A percentile compares a stretch with the other conserved stretches of the same genome.
These are phyloP conservation scores for Danio albolineatus DNA, from an alignment of 2,797 vertebrate genomes.

Conservation along the genomic window DNA sequence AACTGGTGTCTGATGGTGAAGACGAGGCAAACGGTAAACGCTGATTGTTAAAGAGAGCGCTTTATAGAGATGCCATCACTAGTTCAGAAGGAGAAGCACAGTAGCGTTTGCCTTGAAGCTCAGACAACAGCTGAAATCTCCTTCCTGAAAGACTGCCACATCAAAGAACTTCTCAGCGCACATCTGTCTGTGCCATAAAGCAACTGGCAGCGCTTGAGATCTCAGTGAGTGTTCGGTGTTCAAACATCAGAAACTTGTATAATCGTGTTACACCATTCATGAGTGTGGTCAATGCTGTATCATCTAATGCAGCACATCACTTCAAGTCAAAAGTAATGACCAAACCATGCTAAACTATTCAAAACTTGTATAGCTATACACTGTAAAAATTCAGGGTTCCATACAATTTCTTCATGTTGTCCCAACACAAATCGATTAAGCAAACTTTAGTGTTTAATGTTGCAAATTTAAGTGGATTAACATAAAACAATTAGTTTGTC, in stretches of 20 bases:
- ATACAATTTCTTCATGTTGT: too few relatives aligned
- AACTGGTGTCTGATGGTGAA: conserved; percentile 67
- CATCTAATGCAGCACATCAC: not conserved
- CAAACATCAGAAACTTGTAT: not conserved
- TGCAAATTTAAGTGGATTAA: too few relatives aligned
- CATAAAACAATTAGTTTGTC: too few relatives aligned
- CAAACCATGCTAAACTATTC: not conserved
- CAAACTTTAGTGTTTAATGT: too few relatives aligned
- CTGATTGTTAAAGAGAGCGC: conserved; percentile 75
- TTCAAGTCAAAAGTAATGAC: not conserved
- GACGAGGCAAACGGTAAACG: conserved; percentile 68
- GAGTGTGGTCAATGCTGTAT: not conserved
- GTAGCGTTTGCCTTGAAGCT: conserved; percentile 72
- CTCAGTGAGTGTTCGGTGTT: conserved; percentile 12
- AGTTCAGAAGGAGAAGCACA: conserved; percentile 72
- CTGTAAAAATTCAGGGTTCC: too few relatives aligned
- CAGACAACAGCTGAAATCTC: conserved; percentile 76
- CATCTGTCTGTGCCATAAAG: conserved; percentile 70
- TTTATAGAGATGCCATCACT: conserved; percentile 77
- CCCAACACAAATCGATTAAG: too few relatives aligned
- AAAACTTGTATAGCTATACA: too few relatives aligned
- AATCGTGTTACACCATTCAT: not conserved
- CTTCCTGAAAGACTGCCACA: conserved; percentile 72
- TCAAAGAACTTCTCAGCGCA: conserved; percentile 76
- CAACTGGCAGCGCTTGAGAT: conserved; percentile 50